Evolutionary conservation across 2,888 invertebrate genomes (phyloP).

Genomic region (Apantesis nais): DNA sequence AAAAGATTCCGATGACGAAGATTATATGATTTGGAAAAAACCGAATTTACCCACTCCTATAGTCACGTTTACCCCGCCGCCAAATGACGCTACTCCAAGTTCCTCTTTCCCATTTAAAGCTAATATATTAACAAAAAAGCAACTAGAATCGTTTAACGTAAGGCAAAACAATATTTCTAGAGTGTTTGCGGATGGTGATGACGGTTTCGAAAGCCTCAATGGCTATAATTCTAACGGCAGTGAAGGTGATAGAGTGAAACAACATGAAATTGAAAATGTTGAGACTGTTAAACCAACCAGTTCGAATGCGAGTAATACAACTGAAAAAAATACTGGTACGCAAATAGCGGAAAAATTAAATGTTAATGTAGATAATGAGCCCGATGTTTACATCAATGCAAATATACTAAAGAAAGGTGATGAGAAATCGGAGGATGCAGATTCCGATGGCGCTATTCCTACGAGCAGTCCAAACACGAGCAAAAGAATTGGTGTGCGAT

Average conservation of each 20-base stretch:
- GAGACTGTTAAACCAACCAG: slow-evolving; percentile 54
- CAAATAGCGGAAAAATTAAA: slow-evolving; percentile 30
- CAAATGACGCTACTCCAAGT: slow-evolving; percentile 67
- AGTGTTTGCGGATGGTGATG: slow-evolving; percentile 87
- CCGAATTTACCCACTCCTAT: slow-evolving; percentile 72
- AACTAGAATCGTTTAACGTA: slow-evolving; percentile 77
- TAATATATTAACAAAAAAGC: slow-evolving; percentile 76
- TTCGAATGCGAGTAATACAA: slow-evolving; percentile 20
- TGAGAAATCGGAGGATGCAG: slow-evolving; percentile 69
- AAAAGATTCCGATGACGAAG: slow-evolving; percentile 82
- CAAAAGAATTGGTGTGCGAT: slow-evolving; percentile 74
- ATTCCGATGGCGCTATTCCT: slow-evolving; percentile 69
- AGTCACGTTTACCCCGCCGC: slow-evolving; percentile 79
- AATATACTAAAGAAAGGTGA: slow-evolving; percentile 70
- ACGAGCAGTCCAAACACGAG: slow-evolving; percentile 65
- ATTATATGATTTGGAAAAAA: slow-evolving; percentile 81
- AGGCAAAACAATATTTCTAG: slow-evolving; percentile 63
- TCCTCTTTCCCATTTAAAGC: slow-evolving; percentile 68
- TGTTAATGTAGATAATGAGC: slow-evolving; percentile 18
- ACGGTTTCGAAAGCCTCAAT: slow-evolving; percentile 94
- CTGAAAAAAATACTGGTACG: slow-evolving; percentile 50
- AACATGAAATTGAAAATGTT: slow-evolving; percentile 41
- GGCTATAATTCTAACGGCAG: slow-evolving; percentile 92
- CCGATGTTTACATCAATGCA: slow-evolving; percentile 30
- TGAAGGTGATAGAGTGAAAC: slow-evolving; percentile 67